Evolutionary conservation across 2,113 vertebrate genomes (phyloP), one percentile per base, ranked within the genome.

Genomic region (Piprites chloris): DNA sequence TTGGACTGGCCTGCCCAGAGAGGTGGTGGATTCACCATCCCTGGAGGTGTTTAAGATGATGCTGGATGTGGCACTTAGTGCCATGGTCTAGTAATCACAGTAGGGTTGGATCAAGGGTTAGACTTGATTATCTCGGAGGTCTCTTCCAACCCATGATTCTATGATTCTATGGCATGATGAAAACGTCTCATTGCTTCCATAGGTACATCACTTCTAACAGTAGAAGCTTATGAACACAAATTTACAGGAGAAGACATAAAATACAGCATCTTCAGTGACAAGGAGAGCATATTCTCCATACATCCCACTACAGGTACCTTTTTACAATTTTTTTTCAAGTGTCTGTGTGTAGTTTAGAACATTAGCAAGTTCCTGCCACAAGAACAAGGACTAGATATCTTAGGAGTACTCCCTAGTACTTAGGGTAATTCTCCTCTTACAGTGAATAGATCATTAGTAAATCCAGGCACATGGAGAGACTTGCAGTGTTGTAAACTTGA

Each of bases 121-220:
- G n/a, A n/a, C n/a, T n/a, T n/a, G n/a, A n/a, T n/a, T n/a, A n/a
- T n/a, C n/a, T n/a, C n/a, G n/a, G n/a, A n/a, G n/a, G n/a, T n/a
- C n/a, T n/a, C n/a, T n/a, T n/a, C n/a, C n/a, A n/a, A n/a, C n/a
- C n/a, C n/a, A n/a, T n/a, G n/a, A n/a, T n/a, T n/a, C n/a, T n/a
- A n/a, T n/a, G n/a, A n/a, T n/a, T n/a, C n/a, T n/a, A n/a, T n/a
- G n/a, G n/a, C n/a, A 8, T 50, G 58, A 83, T 69, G 27, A 56
- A 73, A 85, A 75, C 33, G 14, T 85, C 42, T 69, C 75, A 23
- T 21, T 91, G 26, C 55, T 95, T 95, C 95, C 46, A 9, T 90
- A 99, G 99, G 98, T 58, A 98, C 98, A n/a, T 98, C 97, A 81
- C 77, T 99, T 87, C 85, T 98, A 66, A 99, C 98, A 69, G 97